Evolutionary conservation across 2,797 vertebrate species (phyloP), one percentile per base, ranked within the genome.

Genomic region (Hippocampus kuda): DNA sequence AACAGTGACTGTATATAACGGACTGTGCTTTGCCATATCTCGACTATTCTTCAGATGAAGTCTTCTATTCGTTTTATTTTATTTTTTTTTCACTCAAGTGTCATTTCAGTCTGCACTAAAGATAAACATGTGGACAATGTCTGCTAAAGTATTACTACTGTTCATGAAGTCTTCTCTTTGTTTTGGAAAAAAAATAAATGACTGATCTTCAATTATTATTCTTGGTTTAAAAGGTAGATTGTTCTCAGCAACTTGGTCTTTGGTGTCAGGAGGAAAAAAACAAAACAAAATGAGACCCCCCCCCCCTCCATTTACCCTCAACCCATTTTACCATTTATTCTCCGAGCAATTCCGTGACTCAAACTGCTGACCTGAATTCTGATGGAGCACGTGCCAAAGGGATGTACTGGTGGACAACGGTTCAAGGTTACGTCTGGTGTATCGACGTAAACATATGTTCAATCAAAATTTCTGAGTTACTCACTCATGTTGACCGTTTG

Each of bases 361-460:
- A 82, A 78, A 70, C 75, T 68, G 72, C 75, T 87, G 87, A 88
- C 88, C 88, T 88, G 85, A 85, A 86, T 89, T 87, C 79, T 77
- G 34, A 78, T 69, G 59, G 26, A 82, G 80, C 79, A 83, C 83
- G 84, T 88, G 86, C 87, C 87, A 88, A 73, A 70, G 75, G 70
- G 79, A 82, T 80, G 81, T 79, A 77, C 84, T 81, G 80, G 83
- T 81, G 74, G 73, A 74, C 74, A 65, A 71, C 71, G 69, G 49
- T 60, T 57, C 54, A 66, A 68, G 70, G 77, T 79, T 68, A 53
- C 66, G 67, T 48, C 68, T 49, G 68, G 68, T 76, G 63, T 72
- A 70, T 69, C 66, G 41, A 59, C 68, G 75, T 74, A 78, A 82
- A 82, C 70, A 73, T 18, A 34, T 61, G 13, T 60, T 81, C 69